These are phyloP conservation scores for Blomia tropicalis DNA, from an alignment of 2,888 invertebrate species.

Conservation along the genomic window DNA sequence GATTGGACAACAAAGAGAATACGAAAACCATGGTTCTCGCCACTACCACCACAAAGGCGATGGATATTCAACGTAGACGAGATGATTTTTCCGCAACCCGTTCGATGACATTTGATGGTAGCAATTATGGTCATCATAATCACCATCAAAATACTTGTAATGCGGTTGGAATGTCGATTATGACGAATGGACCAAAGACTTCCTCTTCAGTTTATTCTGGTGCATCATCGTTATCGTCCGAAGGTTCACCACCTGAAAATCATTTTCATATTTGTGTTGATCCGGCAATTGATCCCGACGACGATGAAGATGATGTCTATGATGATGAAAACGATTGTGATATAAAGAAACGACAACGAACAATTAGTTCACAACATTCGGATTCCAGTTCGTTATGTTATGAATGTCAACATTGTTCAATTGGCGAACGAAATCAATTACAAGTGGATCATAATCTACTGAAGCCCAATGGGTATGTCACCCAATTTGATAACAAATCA, in stretches of 20 bases:
- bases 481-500: background rate
- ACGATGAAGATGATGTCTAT: background rate
- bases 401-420: background rate
- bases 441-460: background rate
- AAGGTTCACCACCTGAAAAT: background rate
- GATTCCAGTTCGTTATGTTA: background rate
- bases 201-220: conserved; percentile 3
- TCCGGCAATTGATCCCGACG: background rate
- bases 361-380: background rate
- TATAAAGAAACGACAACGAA: background rate
- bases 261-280: background rate
- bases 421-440: background rate
- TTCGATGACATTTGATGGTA: conserved; percentile 1
- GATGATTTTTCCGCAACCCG: background rate
- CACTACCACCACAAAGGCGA: background rate
- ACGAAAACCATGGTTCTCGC: background rate
- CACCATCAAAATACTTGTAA: background rate
- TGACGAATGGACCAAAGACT: background rate
- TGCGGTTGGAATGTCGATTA: too few species aligned
- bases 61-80: background rate
- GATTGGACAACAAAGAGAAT: background rate
- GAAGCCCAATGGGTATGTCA: background rate
- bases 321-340: too few species aligned
- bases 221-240: conserved; percentile 9
- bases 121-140: background rate